Conservation (phyloP, 1,140 invertebrate species). For the Akabosia matsudoensis region DNA sequence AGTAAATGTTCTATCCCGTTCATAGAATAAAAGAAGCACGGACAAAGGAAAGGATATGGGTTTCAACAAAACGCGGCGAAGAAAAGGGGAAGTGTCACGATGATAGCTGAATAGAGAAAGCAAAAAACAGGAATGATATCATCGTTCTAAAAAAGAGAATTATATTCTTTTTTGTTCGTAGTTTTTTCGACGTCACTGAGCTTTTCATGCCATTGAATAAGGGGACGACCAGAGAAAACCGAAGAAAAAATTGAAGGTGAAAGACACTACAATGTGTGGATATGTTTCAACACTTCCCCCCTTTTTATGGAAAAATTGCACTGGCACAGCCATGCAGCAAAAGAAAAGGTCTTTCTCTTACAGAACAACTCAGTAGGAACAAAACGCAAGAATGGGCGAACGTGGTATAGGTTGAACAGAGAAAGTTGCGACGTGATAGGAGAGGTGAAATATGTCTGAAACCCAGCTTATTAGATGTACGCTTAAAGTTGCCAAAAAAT, state of each 20-base stretch:
- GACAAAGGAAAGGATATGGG: background rate
- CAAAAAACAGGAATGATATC: background rate
- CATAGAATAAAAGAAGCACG: slow-evolving; percentile 5
- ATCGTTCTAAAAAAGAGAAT: background rate
- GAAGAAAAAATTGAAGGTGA: too few species aligned
- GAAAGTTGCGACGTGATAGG: slow-evolving; percentile 11
- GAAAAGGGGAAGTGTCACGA: slow-evolving; percentile 14
- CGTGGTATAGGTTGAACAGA: background rate
- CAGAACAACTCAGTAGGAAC: background rate
- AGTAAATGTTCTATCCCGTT: background rate
- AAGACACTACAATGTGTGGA: too few species aligned
- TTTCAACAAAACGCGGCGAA: slow-evolving; percentile 5
- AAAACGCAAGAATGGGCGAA: background rate
- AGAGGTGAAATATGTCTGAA: background rate
- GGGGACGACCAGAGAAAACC: too few species aligned
- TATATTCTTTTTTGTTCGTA: too few species aligned
- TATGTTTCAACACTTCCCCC: too few species aligned
- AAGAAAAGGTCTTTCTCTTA: too few species aligned
- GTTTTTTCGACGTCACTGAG: too few species aligned
- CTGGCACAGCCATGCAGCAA: too few species aligned
- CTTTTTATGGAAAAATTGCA: too few species aligned
- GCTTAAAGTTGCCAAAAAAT: slow-evolving; percentile 1
- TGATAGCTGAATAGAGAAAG: background rate
- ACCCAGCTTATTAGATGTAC: background rate
- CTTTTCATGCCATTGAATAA: too few species aligned